These are phyloP conservation scores for Harpagifer antarcticus DNA, from an alignment of 2,797 vertebrate genomes.

Conservation along the genomic window DNA sequence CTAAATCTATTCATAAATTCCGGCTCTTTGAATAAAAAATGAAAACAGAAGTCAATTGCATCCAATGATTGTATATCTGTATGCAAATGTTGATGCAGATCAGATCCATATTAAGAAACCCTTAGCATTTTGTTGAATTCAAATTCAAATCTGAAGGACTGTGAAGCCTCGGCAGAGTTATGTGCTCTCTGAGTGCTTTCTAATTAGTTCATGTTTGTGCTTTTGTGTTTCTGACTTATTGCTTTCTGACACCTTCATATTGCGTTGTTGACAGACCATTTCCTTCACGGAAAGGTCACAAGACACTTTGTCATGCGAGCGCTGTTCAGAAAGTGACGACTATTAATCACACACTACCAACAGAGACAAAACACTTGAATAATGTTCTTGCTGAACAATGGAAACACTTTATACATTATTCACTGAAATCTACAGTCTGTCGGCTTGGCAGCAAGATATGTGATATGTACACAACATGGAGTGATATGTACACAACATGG, in stretches of 20 bases:
- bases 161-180: slow-evolving; percentile 34
- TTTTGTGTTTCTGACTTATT: slow-evolving; percentile 62
- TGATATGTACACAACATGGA: too few relatives aligned
- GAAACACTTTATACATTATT: slow-evolving; percentile 36
- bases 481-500: not conserved
- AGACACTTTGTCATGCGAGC: slow-evolving; percentile 49
- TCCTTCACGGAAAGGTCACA: slow-evolving; percentile 69
- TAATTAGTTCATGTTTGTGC: slow-evolving; percentile 64
- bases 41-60: not conserved
- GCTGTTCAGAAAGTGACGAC: slow-evolving; percentile 52
- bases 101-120: slow-evolving; percentile 43
- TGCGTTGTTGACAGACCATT: slow-evolving; percentile 59
- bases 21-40: slow-evolving; percentile 6
- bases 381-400: slow-evolving; percentile 28
- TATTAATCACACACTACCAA: slow-evolving; percentile 62
- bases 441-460: slow-evolving; percentile 2
- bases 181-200: slow-evolving; percentile 51
- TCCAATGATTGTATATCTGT: not conserved
- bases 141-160: slow-evolving; percentile 39
- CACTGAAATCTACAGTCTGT: slow-evolving; percentile 28
- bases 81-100: slow-evolving; percentile 3
- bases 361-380: slow-evolving; percentile 48
- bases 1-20: not conserved
- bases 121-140: slow-evolving; percentile 38
- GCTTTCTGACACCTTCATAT: slow-evolving; percentile 67